phyloP scores from a whole-genome alignment of 2,888 invertebrate genomes.

The Idaea biselata region DNA sequence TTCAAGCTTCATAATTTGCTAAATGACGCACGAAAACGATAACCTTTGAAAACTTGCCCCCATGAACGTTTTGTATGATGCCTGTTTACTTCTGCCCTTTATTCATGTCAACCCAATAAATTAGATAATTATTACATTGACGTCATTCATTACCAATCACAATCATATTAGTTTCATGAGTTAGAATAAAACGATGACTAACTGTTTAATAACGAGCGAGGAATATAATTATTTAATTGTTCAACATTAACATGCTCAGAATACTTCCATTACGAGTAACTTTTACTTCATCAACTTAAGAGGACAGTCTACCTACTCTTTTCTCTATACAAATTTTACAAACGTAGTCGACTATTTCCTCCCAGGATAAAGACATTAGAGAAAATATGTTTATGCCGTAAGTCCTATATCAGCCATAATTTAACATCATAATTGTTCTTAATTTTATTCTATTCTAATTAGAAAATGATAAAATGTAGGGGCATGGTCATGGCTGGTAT shows the following conservation, averaged over 20 bases:
- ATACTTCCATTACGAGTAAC: too few relatives aligned
- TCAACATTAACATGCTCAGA: too few relatives aligned
- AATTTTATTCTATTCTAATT: too few relatives aligned
- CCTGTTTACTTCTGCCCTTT: conserved; percentile 34
- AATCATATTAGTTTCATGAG: neutral
- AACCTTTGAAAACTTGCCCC: conserved; percentile 34
- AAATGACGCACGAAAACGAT: conserved; percentile 32
- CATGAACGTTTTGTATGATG: conserved; percentile 27
- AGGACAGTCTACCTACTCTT: too few relatives aligned
- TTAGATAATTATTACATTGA: conserved; percentile 41
- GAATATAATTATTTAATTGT: neutral
- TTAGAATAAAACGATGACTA: neutral
- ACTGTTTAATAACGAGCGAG: neutral
- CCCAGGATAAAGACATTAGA: too few relatives aligned
- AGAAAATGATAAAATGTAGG: too few relatives aligned
- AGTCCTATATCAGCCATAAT: too few relatives aligned
- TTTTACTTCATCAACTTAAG: neutral
- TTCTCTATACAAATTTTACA: too few relatives aligned
- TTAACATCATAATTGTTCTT: too few relatives aligned
- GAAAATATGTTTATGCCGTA: too few relatives aligned
- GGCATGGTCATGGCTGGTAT: too few relatives aligned
- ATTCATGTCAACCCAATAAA: conserved; percentile 32
- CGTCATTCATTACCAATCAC: conserved; percentile 36
- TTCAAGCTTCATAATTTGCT: neutral
- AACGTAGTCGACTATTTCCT: too few relatives aligned